These are phyloP conservation scores for Strigamia crassipes DNA, from an alignment of 2,888 invertebrate species.

Conservation along the genomic window DNA sequence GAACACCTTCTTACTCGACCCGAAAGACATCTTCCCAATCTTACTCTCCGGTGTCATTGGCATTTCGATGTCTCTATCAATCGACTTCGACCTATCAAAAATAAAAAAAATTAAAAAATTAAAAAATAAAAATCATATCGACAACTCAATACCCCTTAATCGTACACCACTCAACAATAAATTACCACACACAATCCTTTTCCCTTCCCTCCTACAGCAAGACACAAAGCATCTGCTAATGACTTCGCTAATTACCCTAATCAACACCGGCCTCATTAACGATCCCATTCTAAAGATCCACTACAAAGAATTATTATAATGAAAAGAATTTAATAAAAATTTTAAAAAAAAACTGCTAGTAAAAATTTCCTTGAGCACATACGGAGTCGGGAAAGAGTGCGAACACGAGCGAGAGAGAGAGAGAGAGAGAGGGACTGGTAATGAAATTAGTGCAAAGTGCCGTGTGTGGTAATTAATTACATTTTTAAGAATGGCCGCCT, in stretches of 20 bases:
- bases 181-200: background rate
- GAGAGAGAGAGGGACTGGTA: background rate
- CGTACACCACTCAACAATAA: background rate
- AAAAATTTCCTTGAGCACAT: background rate
- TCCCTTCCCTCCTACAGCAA: background rate
- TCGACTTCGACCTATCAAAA: slow-evolving; percentile 43
- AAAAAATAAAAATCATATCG: background rate
- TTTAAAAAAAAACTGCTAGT: background rate
- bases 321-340: slow-evolving; percentile 16
- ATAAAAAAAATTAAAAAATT: background rate
- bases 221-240: slow-evolving; percentile 14
- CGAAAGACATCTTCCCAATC: background rate
- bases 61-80: slow-evolving; percentile 49
- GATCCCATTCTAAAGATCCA: background rate
- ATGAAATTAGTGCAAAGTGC: slow-evolving; percentile 32
- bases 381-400: background rate
- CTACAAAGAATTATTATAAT: slow-evolving; percentile 24
- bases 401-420: background rate
- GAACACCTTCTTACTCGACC: slow-evolving; percentile 67
- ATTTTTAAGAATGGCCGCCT: slow-evolving; percentile 26
- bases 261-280: slow-evolving; percentile 7
- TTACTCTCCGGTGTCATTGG: slow-evolving; percentile 23
- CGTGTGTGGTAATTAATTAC: slow-evolving; percentile 18
- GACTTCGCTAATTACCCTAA: slow-evolving; percentile 21
- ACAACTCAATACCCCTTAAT: background rate